phyloP scores from a whole-genome alignment of 2,113 vertebrate genomes.

The Mus musculus region GRCm39 chr4:75730001-75730500 shows the following conservation, averaged over 20 bases:
- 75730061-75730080: neutral
- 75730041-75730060: conserved; percentile 5
- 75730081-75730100: neutral
- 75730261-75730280: conserved; percentile 20
- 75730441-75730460: neutral
- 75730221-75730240: neutral
- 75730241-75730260: neutral
- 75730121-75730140: neutral
- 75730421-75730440: conserved; percentile 28
- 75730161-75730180: conserved; percentile 26
- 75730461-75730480: neutral
- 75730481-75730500: neutral
- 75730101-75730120: conserved; percentile 45
- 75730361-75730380: conserved; percentile 1
- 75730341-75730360: neutral
- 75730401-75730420: conserved; percentile 1
- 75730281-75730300: conserved; percentile 7
- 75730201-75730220: neutral
- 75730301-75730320: neutral
- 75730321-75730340: neutral
- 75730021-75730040: conserved; percentile 6
- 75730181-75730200: conserved; percentile 41
- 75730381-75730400: neutral
- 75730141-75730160: conserved; percentile 7
- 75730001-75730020: neutral